Evolutionary conservation across 2,797 vertebrate genomes (phyloP), one percentile per base, ranked within the genome.

Genomic region (Echiichthys vipera): DNA sequence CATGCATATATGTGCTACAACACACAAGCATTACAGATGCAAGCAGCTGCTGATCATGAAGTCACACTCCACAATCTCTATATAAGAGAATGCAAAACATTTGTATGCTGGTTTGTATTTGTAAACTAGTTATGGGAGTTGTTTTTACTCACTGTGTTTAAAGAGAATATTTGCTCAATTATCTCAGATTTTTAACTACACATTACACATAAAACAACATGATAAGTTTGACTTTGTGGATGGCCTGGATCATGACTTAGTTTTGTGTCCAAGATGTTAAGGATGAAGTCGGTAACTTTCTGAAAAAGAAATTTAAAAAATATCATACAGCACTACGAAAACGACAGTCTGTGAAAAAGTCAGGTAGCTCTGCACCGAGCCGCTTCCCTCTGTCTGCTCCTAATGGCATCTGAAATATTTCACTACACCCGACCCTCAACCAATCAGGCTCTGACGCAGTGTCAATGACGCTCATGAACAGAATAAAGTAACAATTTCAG

Each of bases 21-120:
- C 45, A 78, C 49, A 72, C 36, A 54, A 63, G 71, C 47, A 40
- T 27, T 42, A 68, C 20, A 13, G 25, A 68, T 76, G 64, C 66
- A 81, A 79, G 49, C 54, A 64, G 70, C 49, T 72, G 72, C 73
- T 64, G 51, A 75, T 75, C 53, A 73, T 77, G 40, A 84, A 66
- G 51, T 80, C 68, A 59, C 61, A 83, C 71, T 69, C 65, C 66
- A 59, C 30, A 69, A 57, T 67, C 42, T 59, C 71, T 74, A 29
- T 71, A 25, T 25, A 14, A 68, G 53, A 62, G 45, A 58, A 55
- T 58, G 43, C 43, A 57, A 72, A 85, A 59, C 24, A 36, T 73
- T 62, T 74, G n/a, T 74, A 22, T 47, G 29, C 25, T 25, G 2
- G 15, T 18, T 47, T 55, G 43, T 42, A 55, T 58, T 66, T 74